Evolutionary conservation across 2,797 vertebrate species (phyloP).

Genomic region (Apodemus agrarius): DNA sequence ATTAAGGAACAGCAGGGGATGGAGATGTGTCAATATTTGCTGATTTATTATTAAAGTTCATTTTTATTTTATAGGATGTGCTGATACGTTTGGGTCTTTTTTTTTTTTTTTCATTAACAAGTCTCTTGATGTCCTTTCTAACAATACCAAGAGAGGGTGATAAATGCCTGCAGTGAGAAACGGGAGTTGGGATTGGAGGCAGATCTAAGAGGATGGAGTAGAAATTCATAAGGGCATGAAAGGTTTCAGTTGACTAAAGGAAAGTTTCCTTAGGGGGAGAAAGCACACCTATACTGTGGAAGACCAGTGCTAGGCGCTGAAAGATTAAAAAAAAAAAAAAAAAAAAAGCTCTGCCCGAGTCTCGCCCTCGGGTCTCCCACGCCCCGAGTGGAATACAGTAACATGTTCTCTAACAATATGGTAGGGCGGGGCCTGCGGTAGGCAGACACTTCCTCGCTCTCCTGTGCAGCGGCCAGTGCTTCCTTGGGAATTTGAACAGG

Average conservation of each 20-base stretch:
- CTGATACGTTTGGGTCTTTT: neutral
- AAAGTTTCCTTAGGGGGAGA: neutral
- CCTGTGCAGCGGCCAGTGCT: neutral
- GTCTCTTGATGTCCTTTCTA: conserved; percentile 18
- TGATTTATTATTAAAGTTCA: conserved; percentile 69
- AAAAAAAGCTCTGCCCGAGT: neutral
- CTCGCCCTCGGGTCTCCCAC: neutral
- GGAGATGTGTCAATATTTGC: conserved; percentile 38
- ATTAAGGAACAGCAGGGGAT: conserved; percentile 51
- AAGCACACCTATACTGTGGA: neutral
- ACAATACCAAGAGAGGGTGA: neutral
- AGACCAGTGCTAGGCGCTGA: neutral
- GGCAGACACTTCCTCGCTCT: neutral
- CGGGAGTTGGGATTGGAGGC: neutral
- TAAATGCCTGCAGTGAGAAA: neutral
- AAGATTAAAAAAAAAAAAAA: neutral
- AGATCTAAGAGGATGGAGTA: neutral
- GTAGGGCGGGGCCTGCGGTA: neutral
- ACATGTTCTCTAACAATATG: neutral
- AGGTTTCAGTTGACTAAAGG: neutral
- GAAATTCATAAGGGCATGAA: neutral
- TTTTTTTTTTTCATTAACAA: neutral
- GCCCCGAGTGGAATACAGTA: neutral
- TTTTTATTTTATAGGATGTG: conserved; percentile 64
- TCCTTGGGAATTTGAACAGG: neutral